Evolutionary conservation across 2,113 vertebrate genomes (phyloP).

Genomic region (Perca flavescens): DNA sequence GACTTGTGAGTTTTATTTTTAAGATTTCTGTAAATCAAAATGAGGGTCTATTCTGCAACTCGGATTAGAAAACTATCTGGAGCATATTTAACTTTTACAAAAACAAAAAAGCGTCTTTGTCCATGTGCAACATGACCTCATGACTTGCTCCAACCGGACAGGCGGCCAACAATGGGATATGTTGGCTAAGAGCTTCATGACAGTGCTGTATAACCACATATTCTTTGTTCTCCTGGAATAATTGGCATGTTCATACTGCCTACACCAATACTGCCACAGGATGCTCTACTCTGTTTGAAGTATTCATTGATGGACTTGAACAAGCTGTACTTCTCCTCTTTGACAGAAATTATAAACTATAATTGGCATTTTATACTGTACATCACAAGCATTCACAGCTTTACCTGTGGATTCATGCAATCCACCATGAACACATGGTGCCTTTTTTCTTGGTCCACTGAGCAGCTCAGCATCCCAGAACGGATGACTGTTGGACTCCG

Average conservation of each 20-base stretch:
- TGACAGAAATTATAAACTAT: conserved; percentile 63
- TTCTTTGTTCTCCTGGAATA: conserved; percentile 77
- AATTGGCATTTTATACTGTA: conserved; percentile 78
- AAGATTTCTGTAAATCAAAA: neutral
- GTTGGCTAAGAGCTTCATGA: conserved; percentile 73
- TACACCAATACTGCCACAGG: conserved; percentile 54
- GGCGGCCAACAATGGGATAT: conserved; percentile 67
- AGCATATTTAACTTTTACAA: neutral
- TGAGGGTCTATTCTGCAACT: neutral
- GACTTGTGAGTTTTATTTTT: conserved; percentile 14
- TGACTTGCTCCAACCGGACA: conserved; percentile 72
- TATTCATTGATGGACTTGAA: conserved; percentile 67
- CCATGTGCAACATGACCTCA: neutral
- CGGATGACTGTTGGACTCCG: conserved; percentile 80
- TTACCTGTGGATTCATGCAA: conserved; percentile 79
- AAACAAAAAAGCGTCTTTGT: neutral
- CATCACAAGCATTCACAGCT: conserved; percentile 80
- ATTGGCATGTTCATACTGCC: conserved; percentile 67
- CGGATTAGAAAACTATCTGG: neutral
- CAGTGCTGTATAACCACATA: conserved; percentile 75
- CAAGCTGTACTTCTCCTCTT: conserved; percentile 80
- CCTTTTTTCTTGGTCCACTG: conserved; percentile 81
- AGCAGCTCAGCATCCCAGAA: conserved; percentile 80
- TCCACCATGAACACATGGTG: conserved; percentile 77
- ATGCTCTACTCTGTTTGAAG: conserved; percentile 68